phyloP scores from a whole-genome alignment of 2,888 invertebrate genomes.

The Perizoma flavofasciatum region DNA sequence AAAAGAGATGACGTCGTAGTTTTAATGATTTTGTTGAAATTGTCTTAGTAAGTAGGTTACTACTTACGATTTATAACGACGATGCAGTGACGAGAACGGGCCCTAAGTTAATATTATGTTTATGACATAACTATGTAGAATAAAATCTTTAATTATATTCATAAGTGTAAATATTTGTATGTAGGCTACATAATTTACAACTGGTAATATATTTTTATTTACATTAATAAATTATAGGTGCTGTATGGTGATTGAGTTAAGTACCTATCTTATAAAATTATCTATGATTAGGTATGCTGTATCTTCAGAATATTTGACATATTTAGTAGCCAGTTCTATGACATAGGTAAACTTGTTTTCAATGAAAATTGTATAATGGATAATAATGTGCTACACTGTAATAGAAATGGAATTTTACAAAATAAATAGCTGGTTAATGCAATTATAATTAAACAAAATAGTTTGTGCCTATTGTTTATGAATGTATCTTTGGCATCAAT shows the following conservation, averaged over 20 bases:
- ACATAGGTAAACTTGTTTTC: slow-evolving; percentile 17
- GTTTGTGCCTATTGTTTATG: slow-evolving; percentile 33
- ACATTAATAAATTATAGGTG: slow-evolving; percentile 34
- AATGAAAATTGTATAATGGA: slow-evolving; percentile 12
- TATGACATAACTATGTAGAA: slow-evolving; percentile 54
- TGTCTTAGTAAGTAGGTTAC: too few relatives aligned
- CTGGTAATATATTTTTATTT: slow-evolving; percentile 29
- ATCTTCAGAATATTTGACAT: slow-evolving; percentile 18
- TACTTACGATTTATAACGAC: too few relatives aligned
- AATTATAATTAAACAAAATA: slow-evolving; percentile 29
- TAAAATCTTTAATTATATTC: slow-evolving; percentile 52
- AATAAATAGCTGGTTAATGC: slow-evolving; percentile 27
- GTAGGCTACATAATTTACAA: slow-evolving; percentile 33
- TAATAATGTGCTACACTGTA: slow-evolving; percentile 6
- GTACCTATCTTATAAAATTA: slow-evolving; percentile 10
- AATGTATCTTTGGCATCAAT: slow-evolving; percentile 49
- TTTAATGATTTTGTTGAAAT: too few relatives aligned
- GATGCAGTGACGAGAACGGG: slow-evolving; percentile 9
- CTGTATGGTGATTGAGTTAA: slow-evolving; percentile 24
- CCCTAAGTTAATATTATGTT: slow-evolving; percentile 46
- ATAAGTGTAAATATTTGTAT: slow-evolving; percentile 71
- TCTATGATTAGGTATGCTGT: not conserved
- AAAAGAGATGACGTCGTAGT: too few relatives aligned
- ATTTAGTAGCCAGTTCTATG: slow-evolving; percentile 15
- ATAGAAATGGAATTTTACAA: slow-evolving; percentile 11